phyloP scores from a whole-genome alignment of 2,888 invertebrate genomes.

The Hypercompe scribonia region DNA sequence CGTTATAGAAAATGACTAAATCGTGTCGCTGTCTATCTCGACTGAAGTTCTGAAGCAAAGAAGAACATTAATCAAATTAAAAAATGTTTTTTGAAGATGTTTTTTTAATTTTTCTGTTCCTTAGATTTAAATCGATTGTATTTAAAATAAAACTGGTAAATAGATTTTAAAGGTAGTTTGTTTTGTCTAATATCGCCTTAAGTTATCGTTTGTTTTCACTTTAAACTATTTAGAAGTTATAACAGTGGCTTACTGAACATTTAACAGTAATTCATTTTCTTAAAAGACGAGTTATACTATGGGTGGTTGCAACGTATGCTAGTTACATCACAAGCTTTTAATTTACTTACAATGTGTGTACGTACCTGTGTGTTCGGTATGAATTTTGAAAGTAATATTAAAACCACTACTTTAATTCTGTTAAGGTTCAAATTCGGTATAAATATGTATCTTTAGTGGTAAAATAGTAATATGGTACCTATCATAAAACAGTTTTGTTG shows the following conservation, averaged over 20 bases:
- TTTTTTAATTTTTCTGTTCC: background rate
- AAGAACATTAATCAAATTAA: conserved; percentile 10
- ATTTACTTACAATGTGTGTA: too few species aligned
- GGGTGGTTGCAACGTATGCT: background rate
- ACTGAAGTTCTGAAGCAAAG: background rate
- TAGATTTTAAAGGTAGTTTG: background rate
- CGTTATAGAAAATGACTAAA: conserved; percentile 19
- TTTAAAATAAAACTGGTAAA: background rate
- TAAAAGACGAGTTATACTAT: too few species aligned
- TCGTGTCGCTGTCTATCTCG: conserved; percentile 4
- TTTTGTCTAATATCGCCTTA: conserved; percentile 20
- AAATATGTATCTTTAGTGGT: too few species aligned
- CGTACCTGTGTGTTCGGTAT: too few species aligned
- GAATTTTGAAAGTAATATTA: too few species aligned
- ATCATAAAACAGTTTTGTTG: too few species aligned
- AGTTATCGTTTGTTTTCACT: conserved; percentile 35
- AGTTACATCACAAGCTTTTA: background rate
- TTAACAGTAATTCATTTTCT: too few species aligned
- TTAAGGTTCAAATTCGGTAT: too few species aligned
- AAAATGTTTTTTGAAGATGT: background rate
- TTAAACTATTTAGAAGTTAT: conserved; percentile 42
- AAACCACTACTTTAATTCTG: too few species aligned
- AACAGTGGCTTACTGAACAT: conserved; percentile 18
- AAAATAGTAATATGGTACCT: too few species aligned
- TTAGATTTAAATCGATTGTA: background rate